Conservation (phyloP, 2,797 vertebrate genomes). For the Phoebastria nigripes region DNA sequence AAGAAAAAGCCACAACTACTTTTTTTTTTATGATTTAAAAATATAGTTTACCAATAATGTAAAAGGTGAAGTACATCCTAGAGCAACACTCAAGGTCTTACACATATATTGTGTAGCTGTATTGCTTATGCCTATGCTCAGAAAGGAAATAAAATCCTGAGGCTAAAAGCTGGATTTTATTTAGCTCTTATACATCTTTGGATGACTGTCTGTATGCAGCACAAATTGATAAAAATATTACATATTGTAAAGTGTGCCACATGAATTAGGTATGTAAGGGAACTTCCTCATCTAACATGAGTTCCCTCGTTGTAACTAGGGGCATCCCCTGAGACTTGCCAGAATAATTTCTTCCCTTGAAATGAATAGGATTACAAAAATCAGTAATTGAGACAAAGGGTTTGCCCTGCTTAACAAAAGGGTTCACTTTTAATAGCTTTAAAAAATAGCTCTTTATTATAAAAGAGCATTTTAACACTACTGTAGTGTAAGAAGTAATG, state of each 20-base stretch:
- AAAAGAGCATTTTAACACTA: background rate
- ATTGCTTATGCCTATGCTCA: background rate
- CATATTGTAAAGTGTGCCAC: background rate
- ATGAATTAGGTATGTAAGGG: background rate
- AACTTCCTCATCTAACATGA: background rate
- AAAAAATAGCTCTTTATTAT: background rate
- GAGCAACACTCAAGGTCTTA: background rate
- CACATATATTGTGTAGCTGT: background rate
- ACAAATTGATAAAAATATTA: background rate
- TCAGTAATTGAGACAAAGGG: background rate
- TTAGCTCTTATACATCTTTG: background rate
- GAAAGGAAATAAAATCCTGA: background rate
- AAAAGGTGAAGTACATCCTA: background rate
- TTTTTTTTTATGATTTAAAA: background rate
- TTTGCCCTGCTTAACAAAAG: background rate
- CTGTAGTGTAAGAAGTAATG: background rate
- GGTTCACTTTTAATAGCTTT: background rate
- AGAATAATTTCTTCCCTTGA: background rate
- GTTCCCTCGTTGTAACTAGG: background rate
- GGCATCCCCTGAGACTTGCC: background rate
- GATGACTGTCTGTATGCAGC: background rate
- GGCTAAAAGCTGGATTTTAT: background rate
- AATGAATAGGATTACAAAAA: background rate
- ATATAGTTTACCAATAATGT: background rate
- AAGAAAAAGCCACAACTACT: background rate